A percentile compares a stretch with the other conserved stretches of the same genome.
These are phyloP conservation scores for Macrosteles quadrilineatus DNA, from an alignment of 1,140 invertebrate genomes.

Conservation along the genomic window DNA sequence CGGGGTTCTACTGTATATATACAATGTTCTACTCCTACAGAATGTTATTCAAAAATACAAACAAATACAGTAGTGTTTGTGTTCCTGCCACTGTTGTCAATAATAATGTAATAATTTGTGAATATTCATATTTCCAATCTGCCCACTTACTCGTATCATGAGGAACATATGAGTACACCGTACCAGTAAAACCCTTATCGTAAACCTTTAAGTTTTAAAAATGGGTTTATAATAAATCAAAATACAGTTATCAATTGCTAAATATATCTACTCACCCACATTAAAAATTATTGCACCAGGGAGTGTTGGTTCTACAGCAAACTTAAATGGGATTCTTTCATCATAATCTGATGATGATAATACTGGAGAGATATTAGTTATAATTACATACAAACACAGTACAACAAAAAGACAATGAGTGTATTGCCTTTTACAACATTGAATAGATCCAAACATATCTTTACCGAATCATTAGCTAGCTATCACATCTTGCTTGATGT, in stretches of 20 bases:
- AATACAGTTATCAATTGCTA: neutral
- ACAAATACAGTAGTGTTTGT: too few species aligned
- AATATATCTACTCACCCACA: neutral
- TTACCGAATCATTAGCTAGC: too few species aligned
- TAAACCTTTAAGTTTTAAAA: neutral
- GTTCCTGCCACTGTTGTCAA: too few species aligned
- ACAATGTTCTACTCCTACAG: too few species aligned
- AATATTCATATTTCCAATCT: neutral
- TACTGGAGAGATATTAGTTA: neutral
- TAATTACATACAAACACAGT: too few species aligned
- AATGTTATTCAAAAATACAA: too few species aligned
- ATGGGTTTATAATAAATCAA: neutral
- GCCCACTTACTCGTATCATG: too few species aligned
- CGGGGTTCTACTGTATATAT: too few species aligned
- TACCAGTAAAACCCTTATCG: neutral
- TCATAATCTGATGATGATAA: neutral
- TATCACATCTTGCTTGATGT: too few species aligned
- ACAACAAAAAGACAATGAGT: too few species aligned
- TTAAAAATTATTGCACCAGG: neutral
- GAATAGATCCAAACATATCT: too few species aligned
- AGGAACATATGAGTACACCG: neutral
- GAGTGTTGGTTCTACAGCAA: neutral
- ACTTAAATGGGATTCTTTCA: neutral
- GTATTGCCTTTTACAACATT: too few species aligned
- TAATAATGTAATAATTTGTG: neutral